These are phyloP conservation scores for Ctenopoma kingsleyae DNA, from an alignment of 2,797 vertebrate species.

Conservation along the genomic window DNA sequence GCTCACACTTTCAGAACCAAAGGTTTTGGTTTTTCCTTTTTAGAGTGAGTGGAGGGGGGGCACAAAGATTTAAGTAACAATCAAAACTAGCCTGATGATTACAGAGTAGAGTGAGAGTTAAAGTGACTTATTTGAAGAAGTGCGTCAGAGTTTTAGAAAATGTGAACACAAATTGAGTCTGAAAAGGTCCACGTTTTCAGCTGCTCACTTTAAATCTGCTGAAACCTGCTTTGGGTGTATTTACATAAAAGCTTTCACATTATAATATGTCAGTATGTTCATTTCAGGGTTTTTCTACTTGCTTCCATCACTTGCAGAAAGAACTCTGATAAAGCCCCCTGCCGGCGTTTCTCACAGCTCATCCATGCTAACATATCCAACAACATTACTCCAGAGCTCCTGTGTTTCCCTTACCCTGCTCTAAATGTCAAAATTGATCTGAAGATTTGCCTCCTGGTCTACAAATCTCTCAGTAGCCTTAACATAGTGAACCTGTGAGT, in stretches of 20 bases:
- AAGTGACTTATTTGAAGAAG: constrained; percentile 25
- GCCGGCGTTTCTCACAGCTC: neutral
- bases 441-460: constrained; percentile 12
- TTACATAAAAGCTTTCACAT: neutral
- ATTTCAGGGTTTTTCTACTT: neutral
- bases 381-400: neutral
- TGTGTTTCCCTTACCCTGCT: neutral
- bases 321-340: neutral
- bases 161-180: constrained; percentile 7
- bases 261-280: neutral
- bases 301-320: neutral
- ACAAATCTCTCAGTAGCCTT: constrained; percentile 13
- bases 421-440: constrained; percentile 33
- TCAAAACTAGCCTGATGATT: constrained; percentile 48
- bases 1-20: constrained; percentile 35
- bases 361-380: neutral
- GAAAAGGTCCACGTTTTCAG: neutral
- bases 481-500: constrained; percentile 7
- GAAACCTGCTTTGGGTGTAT: neutral
- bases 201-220: neutral
- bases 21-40: constrained; percentile 13
- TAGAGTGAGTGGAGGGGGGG: neutral
- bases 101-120: constrained; percentile 12
- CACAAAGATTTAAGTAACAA: constrained; percentile 50
- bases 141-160: constrained; percentile 23